Evolutionary conservation across 2,113 vertebrate species (phyloP).

Genomic region (Scortum barcoo): DNA sequence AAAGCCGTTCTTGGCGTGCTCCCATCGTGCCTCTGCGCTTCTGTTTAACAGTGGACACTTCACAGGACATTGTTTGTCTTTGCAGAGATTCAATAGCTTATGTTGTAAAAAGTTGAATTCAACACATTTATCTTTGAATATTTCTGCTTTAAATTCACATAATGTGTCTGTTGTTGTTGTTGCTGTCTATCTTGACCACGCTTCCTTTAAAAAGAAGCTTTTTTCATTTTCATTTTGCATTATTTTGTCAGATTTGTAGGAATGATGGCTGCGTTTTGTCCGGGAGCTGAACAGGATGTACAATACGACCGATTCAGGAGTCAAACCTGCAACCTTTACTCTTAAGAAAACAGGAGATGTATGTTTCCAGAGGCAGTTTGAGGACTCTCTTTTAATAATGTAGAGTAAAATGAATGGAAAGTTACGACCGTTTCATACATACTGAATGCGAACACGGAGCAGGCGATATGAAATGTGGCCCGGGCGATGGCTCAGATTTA

Average conservation of each 20-base stretch:
- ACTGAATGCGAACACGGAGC: neutral
- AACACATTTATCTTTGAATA: neutral
- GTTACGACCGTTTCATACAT: neutral
- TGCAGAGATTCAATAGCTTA: neutral
- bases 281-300: neutral
- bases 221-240: too few species aligned
- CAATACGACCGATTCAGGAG: neutral
- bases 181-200: too few species aligned
- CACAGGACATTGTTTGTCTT: neutral
- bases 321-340: conserved; percentile 8
- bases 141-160: neutral
- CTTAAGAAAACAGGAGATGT: neutral
- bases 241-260: too few species aligned
- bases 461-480: conserved; percentile 4
- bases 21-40: neutral
- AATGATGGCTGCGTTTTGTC: neutral
- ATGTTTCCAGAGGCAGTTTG: neutral
- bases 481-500: conserved; percentile 22
- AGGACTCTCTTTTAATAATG: conserved; percentile 20
- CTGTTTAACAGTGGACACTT: neutral
- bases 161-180: too few species aligned
- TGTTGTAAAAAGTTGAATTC: neutral
- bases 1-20: neutral
- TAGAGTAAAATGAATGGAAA: neutral
- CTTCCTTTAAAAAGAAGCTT: too few species aligned